These are phyloP conservation scores for Pseudanteris insignis DNA, from an alignment of 2,888 invertebrate genomes.

Conservation along the genomic window DNA sequence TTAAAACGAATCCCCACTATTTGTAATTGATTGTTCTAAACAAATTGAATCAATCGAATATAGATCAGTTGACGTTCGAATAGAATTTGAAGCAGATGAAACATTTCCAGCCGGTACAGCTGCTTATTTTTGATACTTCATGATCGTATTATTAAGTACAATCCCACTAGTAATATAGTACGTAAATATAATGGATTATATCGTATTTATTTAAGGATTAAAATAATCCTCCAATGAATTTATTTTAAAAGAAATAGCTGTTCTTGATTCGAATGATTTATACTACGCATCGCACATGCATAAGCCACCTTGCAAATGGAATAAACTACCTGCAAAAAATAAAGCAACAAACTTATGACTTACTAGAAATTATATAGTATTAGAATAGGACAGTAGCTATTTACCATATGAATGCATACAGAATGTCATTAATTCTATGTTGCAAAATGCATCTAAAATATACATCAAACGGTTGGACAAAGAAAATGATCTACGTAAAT, in stretches of 20 bases:
- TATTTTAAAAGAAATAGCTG: not conserved
- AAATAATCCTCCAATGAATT: not conserved
- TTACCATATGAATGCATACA: slow-evolving; percentile 1
- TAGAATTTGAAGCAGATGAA: slow-evolving; percentile 7
- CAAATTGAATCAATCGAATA: slow-evolving; percentile 13
- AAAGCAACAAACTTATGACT: slow-evolving; percentile 12
- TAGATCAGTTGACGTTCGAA: slow-evolving; percentile 11
- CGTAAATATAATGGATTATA: slow-evolving; percentile 1
- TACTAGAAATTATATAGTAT: slow-evolving; percentile 4
- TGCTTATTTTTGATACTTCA: slow-evolving; percentile 8
- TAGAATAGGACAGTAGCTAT: slow-evolving; percentile 1
- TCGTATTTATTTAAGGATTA: not conserved
- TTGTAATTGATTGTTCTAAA: slow-evolving; percentile 14
- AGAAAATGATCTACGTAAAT: too few species aligned
- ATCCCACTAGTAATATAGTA: not conserved
- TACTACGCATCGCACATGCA: slow-evolving; percentile 1
- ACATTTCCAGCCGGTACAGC: slow-evolving; percentile 12
- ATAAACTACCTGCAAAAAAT: slow-evolving; percentile 1
- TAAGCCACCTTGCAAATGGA: slow-evolving; percentile 4
- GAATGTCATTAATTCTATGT: not conserved
- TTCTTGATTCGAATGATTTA: not conserved
- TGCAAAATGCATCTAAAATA: slow-evolving; percentile 2
- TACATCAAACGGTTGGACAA: slow-evolving; percentile 6
- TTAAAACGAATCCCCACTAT: slow-evolving; percentile 5
- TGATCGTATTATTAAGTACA: slow-evolving; percentile 15